These are phyloP conservation scores for Geotrupes spiniger DNA, from an alignment of 2,888 invertebrate genomes.

Conservation along the genomic window DNA sequence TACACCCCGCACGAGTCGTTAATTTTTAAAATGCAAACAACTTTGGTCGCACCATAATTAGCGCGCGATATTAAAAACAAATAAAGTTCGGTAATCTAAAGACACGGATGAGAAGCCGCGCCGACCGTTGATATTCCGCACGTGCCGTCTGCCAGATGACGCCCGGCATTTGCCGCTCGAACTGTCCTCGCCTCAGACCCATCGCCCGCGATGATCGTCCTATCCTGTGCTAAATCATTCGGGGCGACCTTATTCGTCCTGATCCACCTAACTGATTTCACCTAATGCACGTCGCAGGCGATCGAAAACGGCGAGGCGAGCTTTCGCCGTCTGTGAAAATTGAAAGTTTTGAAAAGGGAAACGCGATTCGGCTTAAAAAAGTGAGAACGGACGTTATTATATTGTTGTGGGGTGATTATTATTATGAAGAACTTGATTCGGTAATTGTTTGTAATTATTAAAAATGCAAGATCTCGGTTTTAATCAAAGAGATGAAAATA, in stretches of 20 bases:
- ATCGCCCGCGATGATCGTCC: constrained; percentile 11
- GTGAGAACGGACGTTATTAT: no score
- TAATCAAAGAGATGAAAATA: no score
- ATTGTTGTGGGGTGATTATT: no score
- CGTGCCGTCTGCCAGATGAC: constrained; percentile 40
- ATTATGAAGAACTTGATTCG: no score
- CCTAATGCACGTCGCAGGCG: neutral
- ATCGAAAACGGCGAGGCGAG: neutral
- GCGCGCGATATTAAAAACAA: constrained; percentile 21
- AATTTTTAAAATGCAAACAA: neutral
- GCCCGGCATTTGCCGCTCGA: constrained; percentile 19
- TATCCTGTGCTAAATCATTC: constrained; percentile 25
- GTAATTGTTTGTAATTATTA: no score
- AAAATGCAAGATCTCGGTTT: no score
- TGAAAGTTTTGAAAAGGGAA: neutral
- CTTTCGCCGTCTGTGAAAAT: neutral
- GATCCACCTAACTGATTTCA: constrained; percentile 12
- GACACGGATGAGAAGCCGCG: constrained; percentile 36
- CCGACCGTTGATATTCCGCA: constrained; percentile 37
- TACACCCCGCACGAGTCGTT: no score
- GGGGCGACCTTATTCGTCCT: constrained; percentile 17
- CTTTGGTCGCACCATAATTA: constrained; percentile 3
- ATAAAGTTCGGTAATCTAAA: constrained; percentile 16
- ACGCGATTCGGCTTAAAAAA: no score
- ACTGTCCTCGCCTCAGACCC: constrained; percentile 11